Conservation (phyloP, 2,113 vertebrate species). For the Xyrauchen texanus region DNA sequence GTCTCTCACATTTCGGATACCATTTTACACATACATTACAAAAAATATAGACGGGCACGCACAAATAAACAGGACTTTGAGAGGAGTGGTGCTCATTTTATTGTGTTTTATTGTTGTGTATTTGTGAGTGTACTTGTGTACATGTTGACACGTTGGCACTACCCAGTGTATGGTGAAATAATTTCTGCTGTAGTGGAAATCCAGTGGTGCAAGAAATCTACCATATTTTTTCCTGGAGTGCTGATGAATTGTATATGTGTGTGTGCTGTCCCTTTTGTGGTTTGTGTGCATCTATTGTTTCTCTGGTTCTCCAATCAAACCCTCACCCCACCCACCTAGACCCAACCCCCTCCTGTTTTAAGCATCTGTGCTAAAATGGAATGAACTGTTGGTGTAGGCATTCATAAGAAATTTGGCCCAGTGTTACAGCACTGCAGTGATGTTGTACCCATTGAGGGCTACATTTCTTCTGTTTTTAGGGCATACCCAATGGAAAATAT, state of each 20-base stretch:
- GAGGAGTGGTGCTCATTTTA: not conserved
- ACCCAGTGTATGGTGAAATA: conserved; percentile 22
- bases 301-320: not conserved
- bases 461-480: too few relatives aligned
- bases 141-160: conserved; percentile 5
- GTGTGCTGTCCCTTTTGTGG: not conserved
- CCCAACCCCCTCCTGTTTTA: not conserved
- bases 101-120: conserved; percentile 40
- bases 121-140: conserved; percentile 54
- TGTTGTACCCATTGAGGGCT: too few relatives aligned
- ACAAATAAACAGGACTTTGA: not conserved
- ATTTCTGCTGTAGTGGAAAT: conserved; percentile 35
- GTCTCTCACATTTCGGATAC: not conserved
- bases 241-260: conserved; percentile 11
- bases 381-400: not conserved
- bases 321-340: too few relatives aligned
- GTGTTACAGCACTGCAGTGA: not conserved
- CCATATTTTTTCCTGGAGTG: not conserved
- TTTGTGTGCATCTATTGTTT: conserved; percentile 29
- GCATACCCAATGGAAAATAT: too few relatives aligned
- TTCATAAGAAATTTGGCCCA: not conserved
- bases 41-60: not conserved
- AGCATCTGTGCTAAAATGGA: not conserved
- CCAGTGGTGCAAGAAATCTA: conserved; percentile 36
- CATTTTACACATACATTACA: not conserved